A percentile compares a stretch with the other conserved stretches of the same genome.
These are phyloP conservation scores for Drosophila testacea DNA, from an alignment of 2,888 invertebrate species.

Conservation along the genomic window DNA sequence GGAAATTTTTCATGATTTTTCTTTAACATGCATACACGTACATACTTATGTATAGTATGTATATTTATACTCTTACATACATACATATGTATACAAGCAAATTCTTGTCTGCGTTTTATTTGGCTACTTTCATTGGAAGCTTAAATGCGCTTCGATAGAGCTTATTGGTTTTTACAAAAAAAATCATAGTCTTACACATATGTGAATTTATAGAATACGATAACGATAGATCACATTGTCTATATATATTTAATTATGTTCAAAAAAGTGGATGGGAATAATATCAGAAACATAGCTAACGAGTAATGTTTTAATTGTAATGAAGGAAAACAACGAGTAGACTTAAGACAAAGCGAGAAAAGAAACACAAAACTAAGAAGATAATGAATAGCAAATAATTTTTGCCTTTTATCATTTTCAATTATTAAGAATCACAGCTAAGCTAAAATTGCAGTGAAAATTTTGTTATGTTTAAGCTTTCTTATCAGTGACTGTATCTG, in stretches of 20 bases:
- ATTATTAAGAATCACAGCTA: no score
- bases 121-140: constrained; percentile 61
- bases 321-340: not conserved
- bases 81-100: constrained; percentile 22
- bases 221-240: not conserved
- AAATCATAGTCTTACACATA: constrained; percentile 6
- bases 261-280: not conserved
- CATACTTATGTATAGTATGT: constrained; percentile 6
- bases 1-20: constrained; percentile 65
- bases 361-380: no score
- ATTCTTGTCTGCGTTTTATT: constrained; percentile 57
- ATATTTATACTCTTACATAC: constrained; percentile 16
- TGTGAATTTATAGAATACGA: constrained; percentile 3
- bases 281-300: not conserved
- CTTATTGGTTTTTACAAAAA: constrained; percentile 32
- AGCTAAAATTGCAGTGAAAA: no score
- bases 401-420: no score
- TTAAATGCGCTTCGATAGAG: constrained; percentile 51
- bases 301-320: not conserved
- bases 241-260: no score
- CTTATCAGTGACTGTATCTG: no score
- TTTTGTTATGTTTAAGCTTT: no score
- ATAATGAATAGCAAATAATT: no score
- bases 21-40: constrained; percentile 15
- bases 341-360: not conserved